A percentile compares a stretch with the other conserved stretches of the same genome.
Conservation (phyloP, 2,797 vertebrate species). For the Microctenopoma steveboyesi region DNA sequence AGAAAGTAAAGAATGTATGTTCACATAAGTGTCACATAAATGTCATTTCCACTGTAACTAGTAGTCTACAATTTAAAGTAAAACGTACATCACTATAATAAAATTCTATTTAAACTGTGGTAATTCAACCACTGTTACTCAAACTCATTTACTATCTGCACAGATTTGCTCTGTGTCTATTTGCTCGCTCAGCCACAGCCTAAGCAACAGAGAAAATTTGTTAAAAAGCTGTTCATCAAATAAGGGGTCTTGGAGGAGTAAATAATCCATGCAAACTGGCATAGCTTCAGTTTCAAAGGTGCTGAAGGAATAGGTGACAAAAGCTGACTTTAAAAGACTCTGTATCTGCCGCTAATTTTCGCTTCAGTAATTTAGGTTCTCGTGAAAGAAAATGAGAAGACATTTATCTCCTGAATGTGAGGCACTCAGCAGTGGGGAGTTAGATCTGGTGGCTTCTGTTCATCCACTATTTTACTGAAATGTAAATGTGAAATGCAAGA, state of each 20-base stretch:
- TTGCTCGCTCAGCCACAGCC: conserved; percentile 2
- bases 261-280: conserved; percentile 17
- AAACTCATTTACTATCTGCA: conserved; percentile 2
- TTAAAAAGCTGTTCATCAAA: conserved; percentile 28
- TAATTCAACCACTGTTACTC: background rate
- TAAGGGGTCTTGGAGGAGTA: conserved; percentile 4
- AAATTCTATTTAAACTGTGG: background rate
- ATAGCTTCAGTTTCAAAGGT: conserved; percentile 27
- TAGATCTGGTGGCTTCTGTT: conserved; percentile 2
- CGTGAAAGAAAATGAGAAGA: conserved; percentile 49
- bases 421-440: background rate
- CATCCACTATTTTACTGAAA: conserved; percentile 20
- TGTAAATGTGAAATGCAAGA: background rate
- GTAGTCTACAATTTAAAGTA: no score
- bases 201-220: conserved; percentile 8
- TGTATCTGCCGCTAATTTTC: conserved; percentile 51
- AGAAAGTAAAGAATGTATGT: no score
- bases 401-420: conserved; percentile 37
- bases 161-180: conserved; percentile 8
- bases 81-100: background rate
- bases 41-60: no score
- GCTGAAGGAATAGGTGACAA: conserved; percentile 38
- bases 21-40: no score
- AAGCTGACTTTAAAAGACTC: conserved; percentile 24
- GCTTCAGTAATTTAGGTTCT: conserved; percentile 16